phyloP scores from a whole-genome alignment of 2,797 vertebrate genomes.

The Prionace glauca region DNA sequence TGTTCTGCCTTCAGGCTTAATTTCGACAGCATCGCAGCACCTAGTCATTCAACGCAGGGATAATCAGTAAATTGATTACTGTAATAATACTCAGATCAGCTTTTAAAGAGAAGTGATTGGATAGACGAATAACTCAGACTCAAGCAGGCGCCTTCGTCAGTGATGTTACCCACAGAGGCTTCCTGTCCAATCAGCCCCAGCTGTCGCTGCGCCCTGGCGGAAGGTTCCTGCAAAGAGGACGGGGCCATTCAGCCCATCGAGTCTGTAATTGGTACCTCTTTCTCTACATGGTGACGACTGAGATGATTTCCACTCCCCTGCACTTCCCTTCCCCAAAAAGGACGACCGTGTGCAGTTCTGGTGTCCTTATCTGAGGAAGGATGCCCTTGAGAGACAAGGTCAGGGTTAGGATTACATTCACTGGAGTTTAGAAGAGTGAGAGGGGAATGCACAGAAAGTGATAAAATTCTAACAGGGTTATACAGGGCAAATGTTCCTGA shows the following conservation, averaged over 20 bases:
- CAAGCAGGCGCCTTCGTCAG: neutral
- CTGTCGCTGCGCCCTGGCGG: neutral
- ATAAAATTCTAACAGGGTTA: no score
- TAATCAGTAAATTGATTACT: slow-evolving; percentile 28
- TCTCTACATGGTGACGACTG: neutral
- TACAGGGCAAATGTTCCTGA: no score
- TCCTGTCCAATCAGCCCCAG: neutral
- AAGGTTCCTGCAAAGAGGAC: neutral
- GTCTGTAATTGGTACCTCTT: neutral
- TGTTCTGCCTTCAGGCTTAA: neutral
- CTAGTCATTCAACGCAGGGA: neutral
- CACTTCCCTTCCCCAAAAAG: no score
- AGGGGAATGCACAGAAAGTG: no score
- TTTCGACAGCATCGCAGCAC: neutral
- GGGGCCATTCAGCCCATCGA: neutral
- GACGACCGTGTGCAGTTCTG: no score
- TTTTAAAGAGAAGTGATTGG: slow-evolving; percentile 24
- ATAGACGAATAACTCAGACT: slow-evolving; percentile 2
- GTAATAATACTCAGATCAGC: neutral
- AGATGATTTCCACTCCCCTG: neutral
- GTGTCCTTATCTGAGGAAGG: no score
- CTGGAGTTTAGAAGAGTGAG: no score
- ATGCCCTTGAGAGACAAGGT: no score
- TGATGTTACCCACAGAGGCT: neutral
- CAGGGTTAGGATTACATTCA: no score